Evolutionary conservation across 2,113 vertebrate species (phyloP), one percentile per base, ranked within the genome.

Genomic region (Noctilio leporinus): DNA sequence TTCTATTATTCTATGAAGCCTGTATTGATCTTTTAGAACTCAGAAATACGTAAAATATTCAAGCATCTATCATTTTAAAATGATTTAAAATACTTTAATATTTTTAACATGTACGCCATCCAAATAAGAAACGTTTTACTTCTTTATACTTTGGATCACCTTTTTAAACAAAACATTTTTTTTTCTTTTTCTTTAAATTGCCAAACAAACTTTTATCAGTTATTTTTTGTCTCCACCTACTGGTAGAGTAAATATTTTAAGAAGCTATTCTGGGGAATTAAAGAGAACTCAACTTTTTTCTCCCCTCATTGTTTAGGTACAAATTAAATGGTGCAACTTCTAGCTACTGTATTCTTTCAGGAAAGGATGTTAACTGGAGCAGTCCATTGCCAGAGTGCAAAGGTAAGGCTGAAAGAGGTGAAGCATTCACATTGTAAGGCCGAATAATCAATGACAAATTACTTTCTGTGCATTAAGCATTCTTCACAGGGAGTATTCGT

Each of bases 271-370:
- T 89, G 70, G 9, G 12, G 10, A 20, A 75, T 12, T 62, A 38
- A 64, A 83, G 70, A 26, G 2, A 4, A 1, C 6, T 75, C 40
- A 80, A 55, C 20, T 33, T 53, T 78, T 49, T 86, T 69, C 10
- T 77, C n/a, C 7, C 62, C 84, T 57, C 78, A 16, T 12, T 1
- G 6, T 77, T 94, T 94, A 98, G 98, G 96, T 76, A 97, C 93
- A 96, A 38, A 78, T 53, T 98, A 45, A 53, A 97, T 3, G 98
- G 98, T 10, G 1, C 0, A 0, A 0, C 81, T 90, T 97, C 77
- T 81, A 91, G 73, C 5, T 77, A 10, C 2, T 98, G 98, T 81
- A 0, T 35, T 67, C 0, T 95, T 28, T 0, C 0, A 0, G 90
- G 19, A 1, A 38, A 10, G 0, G 33, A 0, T 0, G 94, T 98